Evolutionary conservation across 2,888 invertebrate genomes (phyloP).

Genomic region (Acanthacorydalis orientalis): DNA sequence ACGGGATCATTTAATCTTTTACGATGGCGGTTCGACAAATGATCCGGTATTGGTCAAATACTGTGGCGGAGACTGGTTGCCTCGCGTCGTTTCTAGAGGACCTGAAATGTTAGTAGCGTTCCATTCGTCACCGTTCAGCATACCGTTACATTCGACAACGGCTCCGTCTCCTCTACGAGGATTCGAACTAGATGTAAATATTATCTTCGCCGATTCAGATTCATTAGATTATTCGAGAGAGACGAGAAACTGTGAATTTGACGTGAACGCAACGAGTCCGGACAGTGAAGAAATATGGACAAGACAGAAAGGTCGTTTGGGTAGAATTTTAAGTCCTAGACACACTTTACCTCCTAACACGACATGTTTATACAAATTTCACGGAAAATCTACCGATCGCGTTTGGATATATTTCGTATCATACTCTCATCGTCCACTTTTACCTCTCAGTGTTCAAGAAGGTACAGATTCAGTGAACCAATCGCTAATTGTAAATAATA

Average conservation of each 20-base stretch:
- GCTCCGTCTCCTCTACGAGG: slow-evolving; percentile 56
- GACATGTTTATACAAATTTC: slow-evolving; percentile 73
- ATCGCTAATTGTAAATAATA: slow-evolving; percentile 16
- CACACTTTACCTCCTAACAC: slow-evolving; percentile 76
- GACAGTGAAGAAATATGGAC: slow-evolving; percentile 37
- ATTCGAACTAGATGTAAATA: slow-evolving; percentile 74
- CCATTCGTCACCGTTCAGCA: slow-evolving; percentile 68
- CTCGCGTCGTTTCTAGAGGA: slow-evolving; percentile 57
- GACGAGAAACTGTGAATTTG: slow-evolving; percentile 49
- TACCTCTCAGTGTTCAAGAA: slow-evolving; percentile 28
- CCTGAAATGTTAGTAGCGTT: slow-evolving; percentile 78
- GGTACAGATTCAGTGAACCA: slow-evolving; percentile 14
- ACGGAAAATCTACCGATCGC: slow-evolving; percentile 59
- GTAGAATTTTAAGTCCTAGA: slow-evolving; percentile 57
- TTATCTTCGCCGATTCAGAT: slow-evolving; percentile 75
- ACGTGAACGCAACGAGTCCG: slow-evolving; percentile 56
- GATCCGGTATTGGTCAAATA: slow-evolving; percentile 73
- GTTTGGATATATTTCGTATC: slow-evolving; percentile 81
- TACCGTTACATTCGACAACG: slow-evolving; percentile 47
- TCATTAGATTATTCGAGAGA: slow-evolving; percentile 65
- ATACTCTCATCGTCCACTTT: slow-evolving; percentile 61
- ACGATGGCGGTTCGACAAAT: slow-evolving; percentile 68
- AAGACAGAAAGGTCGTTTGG: slow-evolving; percentile 43
- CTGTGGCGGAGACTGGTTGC: slow-evolving; percentile 77
- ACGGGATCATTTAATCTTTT: slow-evolving; percentile 69